phyloP scores from a whole-genome alignment of 2,113 vertebrate species.

The Cephalophus harveyi region DNA sequence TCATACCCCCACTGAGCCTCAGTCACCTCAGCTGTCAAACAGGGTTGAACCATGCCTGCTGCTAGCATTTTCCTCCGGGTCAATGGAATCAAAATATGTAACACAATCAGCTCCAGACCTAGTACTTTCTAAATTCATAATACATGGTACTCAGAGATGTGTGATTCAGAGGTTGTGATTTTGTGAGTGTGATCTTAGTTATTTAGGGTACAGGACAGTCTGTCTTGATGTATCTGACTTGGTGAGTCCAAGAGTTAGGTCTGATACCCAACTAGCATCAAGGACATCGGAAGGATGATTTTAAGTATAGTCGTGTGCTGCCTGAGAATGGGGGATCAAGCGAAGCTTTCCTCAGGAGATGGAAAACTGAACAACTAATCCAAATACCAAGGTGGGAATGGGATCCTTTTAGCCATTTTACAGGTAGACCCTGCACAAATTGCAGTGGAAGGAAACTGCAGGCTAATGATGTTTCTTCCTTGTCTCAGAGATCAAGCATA shows the following conservation, averaged over 20 bases:
- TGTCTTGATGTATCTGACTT: background rate
- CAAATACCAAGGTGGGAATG: background rate
- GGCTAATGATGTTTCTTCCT: background rate
- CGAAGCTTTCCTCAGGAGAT: background rate
- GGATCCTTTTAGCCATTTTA: background rate
- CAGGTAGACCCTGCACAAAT: background rate
- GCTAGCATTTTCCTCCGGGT: background rate
- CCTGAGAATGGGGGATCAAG: background rate
- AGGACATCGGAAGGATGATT: background rate
- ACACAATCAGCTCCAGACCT: background rate
- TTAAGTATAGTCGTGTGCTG: background rate
- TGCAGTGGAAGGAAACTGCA: background rate
- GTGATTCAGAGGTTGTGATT: background rate
- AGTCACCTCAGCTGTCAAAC: background rate
- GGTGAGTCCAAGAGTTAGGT: background rate
- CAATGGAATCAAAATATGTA: background rate
- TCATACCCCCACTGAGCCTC: background rate
- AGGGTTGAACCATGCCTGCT: background rate
- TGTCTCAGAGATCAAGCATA: background rate
- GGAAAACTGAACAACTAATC: background rate
- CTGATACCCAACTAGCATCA: background rate
- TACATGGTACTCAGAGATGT: background rate
- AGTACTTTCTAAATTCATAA: background rate
- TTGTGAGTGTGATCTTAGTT: background rate
- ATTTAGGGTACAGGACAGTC: background rate